These are phyloP conservation scores for Cheiracanthium punctorium DNA, from an alignment of 2,888 invertebrate genomes.

Conservation along the genomic window DNA sequence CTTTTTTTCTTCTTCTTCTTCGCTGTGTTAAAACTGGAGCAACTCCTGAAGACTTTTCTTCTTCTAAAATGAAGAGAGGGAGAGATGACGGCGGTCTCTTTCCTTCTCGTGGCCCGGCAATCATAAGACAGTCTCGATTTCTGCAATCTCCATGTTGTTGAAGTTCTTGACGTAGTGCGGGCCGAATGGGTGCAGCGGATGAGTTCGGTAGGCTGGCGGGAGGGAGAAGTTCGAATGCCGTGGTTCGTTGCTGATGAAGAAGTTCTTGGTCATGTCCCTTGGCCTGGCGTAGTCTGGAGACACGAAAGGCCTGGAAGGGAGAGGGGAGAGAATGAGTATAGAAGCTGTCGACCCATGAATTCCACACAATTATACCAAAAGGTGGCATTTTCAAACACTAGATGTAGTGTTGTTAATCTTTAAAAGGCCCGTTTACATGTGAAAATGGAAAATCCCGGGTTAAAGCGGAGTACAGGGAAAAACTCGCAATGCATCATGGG, in stretches of 20 bases:
- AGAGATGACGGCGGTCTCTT: too few species aligned
- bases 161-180: conserved; percentile 58
- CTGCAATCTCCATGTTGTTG: conserved; percentile 68
- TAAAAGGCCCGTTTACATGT: too few species aligned
- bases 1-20: too few species aligned
- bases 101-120: too few species aligned
- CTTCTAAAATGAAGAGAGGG: not conserved
- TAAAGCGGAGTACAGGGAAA: too few species aligned
- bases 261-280: conserved; percentile 78
- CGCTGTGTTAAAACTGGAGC: too few species aligned
- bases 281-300: conserved; percentile 73
- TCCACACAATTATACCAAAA: too few species aligned
- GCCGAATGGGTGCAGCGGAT: conserved; percentile 72
- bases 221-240: conserved; percentile 55
- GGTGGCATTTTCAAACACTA: too few species aligned
- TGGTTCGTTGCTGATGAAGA: conserved; percentile 77
- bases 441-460: too few species aligned
- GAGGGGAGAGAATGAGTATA: not conserved
- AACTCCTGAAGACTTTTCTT: too few species aligned
- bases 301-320: conserved; percentile 15
- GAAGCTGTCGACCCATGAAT: not conserved
- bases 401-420: too few species aligned
- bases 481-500: too few species aligned
- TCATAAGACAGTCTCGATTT: conserved; percentile 71
- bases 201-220: conserved; percentile 61